Percentiles rank a stretch among this genome's conserved stretches.
phyloP scores from a whole-genome alignment of 2,888 invertebrate genomes.

The Hofmannophila pseudospretella region DNA sequence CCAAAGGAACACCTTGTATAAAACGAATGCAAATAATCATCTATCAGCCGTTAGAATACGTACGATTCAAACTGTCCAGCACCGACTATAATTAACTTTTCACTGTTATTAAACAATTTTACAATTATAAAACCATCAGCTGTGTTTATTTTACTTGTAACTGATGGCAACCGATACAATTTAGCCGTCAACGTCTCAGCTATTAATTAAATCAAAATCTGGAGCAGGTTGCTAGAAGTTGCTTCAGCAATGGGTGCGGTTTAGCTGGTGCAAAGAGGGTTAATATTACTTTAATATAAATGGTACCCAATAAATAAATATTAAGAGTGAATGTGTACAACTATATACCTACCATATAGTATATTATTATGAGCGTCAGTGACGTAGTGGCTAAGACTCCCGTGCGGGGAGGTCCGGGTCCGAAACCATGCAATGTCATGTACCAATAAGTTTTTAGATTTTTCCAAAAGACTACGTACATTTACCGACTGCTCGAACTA shows the following conservation, averaged over 20 bases:
- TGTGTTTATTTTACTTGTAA: slow-evolving; percentile 9
- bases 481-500: too few relatives aligned
- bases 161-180: slow-evolving; percentile 12
- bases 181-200: slow-evolving; percentile 14
- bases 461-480: too few relatives aligned
- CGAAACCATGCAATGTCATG: too few relatives aligned
- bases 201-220: slow-evolving; percentile 18
- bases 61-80: slow-evolving; percentile 1
- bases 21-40: not conserved
- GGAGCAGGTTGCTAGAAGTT: slow-evolving; percentile 6
- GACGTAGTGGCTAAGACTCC: too few relatives aligned
- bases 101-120: slow-evolving; percentile 24
- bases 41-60: not conserved
- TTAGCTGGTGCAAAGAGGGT: not conserved
- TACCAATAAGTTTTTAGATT: too few relatives aligned
- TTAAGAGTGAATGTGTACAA: too few relatives aligned
- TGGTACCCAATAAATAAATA: too few relatives aligned
- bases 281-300: too few relatives aligned
- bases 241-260: slow-evolving; percentile 4
- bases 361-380: too few relatives aligned
- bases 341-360: too few relatives aligned
- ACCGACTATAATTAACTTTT: slow-evolving; percentile 12
- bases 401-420: too few relatives aligned
- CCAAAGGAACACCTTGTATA: too few relatives aligned
- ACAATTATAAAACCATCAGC: slow-evolving; percentile 22